These are phyloP conservation scores for Plectropomus leopardus DNA, from an alignment of 2,113 vertebrate genomes.

Conservation along the genomic window DNA sequence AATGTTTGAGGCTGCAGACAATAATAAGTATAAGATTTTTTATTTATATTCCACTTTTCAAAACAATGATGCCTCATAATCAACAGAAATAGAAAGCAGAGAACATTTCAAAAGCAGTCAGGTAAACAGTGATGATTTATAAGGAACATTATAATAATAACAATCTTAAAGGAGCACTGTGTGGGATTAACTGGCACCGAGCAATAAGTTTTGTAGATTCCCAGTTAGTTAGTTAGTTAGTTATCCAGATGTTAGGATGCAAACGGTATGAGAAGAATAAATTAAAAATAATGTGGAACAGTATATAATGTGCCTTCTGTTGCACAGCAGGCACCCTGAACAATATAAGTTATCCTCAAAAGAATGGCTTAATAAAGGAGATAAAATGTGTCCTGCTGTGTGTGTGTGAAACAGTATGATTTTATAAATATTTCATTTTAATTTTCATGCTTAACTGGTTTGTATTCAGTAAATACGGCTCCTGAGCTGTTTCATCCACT, in stretches of 20 bases:
- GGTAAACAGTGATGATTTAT: neutral
- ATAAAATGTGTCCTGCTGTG: neutral
- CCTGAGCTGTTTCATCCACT: constrained; percentile 15
- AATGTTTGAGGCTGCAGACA: neutral
- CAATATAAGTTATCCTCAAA: neutral
- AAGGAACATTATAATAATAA: neutral
- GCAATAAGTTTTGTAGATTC: too few species aligned
- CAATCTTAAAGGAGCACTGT: neutral
- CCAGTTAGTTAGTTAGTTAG: too few species aligned
- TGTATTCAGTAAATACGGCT: constrained; percentile 7
- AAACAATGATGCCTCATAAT: neutral
- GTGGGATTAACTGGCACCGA: too few species aligned
- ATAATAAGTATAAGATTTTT: neutral
- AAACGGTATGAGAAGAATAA: too few species aligned
- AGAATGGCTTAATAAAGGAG: neutral
- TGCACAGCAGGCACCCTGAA: too few species aligned
- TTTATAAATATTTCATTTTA: neutral
- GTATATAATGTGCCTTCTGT: too few species aligned
- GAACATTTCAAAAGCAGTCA: neutral
- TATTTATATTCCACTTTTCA: neutral
- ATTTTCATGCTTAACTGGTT: neutral
- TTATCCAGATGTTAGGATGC: too few species aligned
- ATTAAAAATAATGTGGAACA: too few species aligned
- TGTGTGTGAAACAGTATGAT: neutral
- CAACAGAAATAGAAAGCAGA: neutral